Conservation (phyloP, 64 coral and sea anemone species). For the Astreopora myriophthalma region DNA sequence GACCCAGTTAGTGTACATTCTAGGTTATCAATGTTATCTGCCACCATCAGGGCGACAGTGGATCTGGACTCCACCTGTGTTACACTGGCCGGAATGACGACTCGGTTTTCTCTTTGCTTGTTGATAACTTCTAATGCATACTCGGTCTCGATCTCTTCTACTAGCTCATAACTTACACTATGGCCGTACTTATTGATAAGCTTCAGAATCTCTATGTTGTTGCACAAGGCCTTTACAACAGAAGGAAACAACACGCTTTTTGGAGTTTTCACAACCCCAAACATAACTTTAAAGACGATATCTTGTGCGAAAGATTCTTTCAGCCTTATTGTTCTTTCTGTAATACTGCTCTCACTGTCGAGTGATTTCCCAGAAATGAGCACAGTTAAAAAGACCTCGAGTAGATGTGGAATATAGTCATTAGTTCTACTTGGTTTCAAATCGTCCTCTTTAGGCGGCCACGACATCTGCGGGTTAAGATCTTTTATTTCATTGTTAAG, state of each 20-base stretch:
- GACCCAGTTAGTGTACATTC: constrained; percentile 55
- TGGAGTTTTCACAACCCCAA: constrained; percentile 45
- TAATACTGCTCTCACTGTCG: constrained; percentile 35
- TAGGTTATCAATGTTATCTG: too few relatives aligned
- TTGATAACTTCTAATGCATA: too few relatives aligned
- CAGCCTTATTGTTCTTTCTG: neutral
- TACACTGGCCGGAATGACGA: too few relatives aligned
- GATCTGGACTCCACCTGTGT: too few relatives aligned
- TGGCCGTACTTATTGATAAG: constrained; percentile 56
- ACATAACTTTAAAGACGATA: constrained; percentile 57
- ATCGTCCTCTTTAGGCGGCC: constrained; percentile 67
- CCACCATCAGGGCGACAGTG: too few relatives aligned
- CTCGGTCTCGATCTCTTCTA: too few relatives aligned
- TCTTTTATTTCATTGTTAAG: constrained; percentile 53
- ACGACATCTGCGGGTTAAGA: constrained; percentile 58
- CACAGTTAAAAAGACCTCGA: constrained; percentile 60
- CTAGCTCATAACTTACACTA: constrained; percentile 45
- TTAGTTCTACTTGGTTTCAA: constrained; percentile 9
- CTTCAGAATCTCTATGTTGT: constrained; percentile 61
- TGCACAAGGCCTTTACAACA: constrained; percentile 59
- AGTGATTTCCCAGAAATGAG: constrained; percentile 49
- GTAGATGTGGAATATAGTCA: constrained; percentile 41
- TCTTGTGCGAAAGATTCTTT: constrained; percentile 58
- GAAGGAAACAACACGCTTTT: constrained; percentile 64
- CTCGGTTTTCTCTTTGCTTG: too few relatives aligned